Base-by-base conservation (phyloP, 2,797 vertebrate species). In the Lacerta bilineata region DNA sequence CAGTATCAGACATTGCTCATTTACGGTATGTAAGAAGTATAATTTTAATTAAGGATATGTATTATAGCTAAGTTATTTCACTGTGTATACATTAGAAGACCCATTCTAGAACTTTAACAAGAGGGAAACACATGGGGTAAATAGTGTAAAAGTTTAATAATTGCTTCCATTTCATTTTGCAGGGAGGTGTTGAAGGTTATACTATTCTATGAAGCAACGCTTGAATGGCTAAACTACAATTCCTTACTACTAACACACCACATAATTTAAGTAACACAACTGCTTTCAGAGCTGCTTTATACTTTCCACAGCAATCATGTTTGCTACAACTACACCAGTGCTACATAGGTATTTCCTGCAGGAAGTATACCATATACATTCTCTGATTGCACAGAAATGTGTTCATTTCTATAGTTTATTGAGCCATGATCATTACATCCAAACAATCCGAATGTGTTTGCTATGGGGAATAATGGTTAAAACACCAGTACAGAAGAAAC, bases 61-160 rank as follows among this genome's bases (percentile, higher is more conserved):
- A 69, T 88, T 83, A 86, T 7, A 92, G 80, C 41, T 80, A 92
- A 91, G 81, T 64, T 86, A 85, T 66, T 77, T 78, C 39, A 76
- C 74, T 2, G 4, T 59, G 66, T 29, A 5, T 46, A 90, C 61
- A 84, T 41, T 33, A 69, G 9, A 84, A 85, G 78, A 87, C 0
- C 1, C 1, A 88, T 55, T 80, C 36, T 0, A 9, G 27, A 10
- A 50, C 36, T 82, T 68, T 91, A 94, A 91, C 78, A 91, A 78
- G 88, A 85, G 36, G 86, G 75, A 39, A 83, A 80, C 87, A 91
- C 13, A 55, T 15, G 50, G 50, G n/a, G 23, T 68, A 86, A 91
- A 91, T 75, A 68, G 39, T 0, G 75, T 79, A 93, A 91, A 85
- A 36, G 88, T 92, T 36, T 13, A 10, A 8, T 75, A 83, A 87